phyloP scores from a whole-genome alignment of 2,797 vertebrate species.

The Myotis pilosus region DNA sequence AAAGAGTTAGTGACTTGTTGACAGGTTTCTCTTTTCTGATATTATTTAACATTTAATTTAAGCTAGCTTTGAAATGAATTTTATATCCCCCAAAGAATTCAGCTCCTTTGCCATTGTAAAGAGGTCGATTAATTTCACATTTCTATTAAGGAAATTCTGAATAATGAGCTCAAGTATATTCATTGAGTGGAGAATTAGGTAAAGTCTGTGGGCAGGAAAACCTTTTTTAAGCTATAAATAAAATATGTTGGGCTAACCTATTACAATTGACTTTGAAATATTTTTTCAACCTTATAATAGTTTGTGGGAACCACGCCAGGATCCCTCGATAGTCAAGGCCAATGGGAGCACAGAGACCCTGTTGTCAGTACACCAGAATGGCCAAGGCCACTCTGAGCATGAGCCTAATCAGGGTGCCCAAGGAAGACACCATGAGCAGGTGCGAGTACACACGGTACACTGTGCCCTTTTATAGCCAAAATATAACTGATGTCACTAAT shows the following conservation, averaged over 20 bases:
- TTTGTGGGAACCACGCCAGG: background rate
- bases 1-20: slow-evolving; percentile 21
- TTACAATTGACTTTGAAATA: background rate
- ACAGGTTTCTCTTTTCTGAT: slow-evolving; percentile 22
- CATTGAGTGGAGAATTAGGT: background rate
- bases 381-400: no score
- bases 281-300: background rate
- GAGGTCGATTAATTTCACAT: background rate
- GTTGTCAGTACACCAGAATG: no score
- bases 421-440: no score
- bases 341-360: no score
- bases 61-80: slow-evolving; percentile 38
- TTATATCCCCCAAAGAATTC: background rate
- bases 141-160: slow-evolving; percentile 13
- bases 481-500: no score
- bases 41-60: slow-evolving; percentile 56
- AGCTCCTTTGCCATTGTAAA: background rate
- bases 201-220: background rate
- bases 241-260: background rate
- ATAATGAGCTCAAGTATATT: background rate
- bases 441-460: no score
- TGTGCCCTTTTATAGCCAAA: no score
- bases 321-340: no score
- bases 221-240: background rate
- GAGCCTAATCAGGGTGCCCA: no score